Percentiles rank a stretch among this genome's conserved stretches.
These are phyloP conservation scores for Cricetomys ansorgei DNA, from an alignment of 2,113 vertebrate species.

Conservation along the genomic window DNA sequence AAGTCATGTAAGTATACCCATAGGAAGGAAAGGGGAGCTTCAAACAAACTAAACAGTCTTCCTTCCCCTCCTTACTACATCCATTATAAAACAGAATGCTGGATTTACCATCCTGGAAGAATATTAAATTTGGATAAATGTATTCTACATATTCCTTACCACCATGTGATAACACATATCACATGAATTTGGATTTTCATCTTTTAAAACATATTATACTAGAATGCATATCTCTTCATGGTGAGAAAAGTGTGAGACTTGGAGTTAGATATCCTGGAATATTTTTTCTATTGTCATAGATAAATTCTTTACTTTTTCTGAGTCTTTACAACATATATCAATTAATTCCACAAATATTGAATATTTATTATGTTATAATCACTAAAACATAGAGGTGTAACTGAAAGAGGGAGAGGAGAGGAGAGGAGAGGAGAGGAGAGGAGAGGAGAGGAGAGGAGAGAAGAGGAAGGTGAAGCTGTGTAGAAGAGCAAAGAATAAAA, in stretches of 20 bases:
- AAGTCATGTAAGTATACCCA: slow-evolving; percentile 25
- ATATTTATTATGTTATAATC: neutral
- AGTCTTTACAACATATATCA: neutral
- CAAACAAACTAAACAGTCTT: slow-evolving; percentile 62
- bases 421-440: neutral
- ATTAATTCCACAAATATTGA: slow-evolving; percentile 10
- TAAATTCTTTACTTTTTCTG: neutral
- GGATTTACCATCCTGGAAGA: neutral
- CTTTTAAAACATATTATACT: neutral
- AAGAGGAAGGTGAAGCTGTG: too few relatives aligned
- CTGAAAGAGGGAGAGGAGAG: neutral
- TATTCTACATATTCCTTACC: slow-evolving; percentile 3
- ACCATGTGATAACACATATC: slow-evolving; percentile 56
- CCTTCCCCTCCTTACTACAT: slow-evolving; percentile 32
- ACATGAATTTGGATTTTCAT: slow-evolving; percentile 4
- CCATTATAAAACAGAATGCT: slow-evolving; percentile 48
- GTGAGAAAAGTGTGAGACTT: neutral
- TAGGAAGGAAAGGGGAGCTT: slow-evolving; percentile 52
- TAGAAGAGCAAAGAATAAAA: neutral
- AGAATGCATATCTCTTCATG: slow-evolving; percentile 8
- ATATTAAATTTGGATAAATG: slow-evolving; percentile 22
- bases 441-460: neutral
- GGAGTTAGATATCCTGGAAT: neutral
- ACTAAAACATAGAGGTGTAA: neutral
- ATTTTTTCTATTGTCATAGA: neutral